Base-by-base conservation (phyloP, 2,888 invertebrate genomes). In the Sesia bembeciformis region DNA sequence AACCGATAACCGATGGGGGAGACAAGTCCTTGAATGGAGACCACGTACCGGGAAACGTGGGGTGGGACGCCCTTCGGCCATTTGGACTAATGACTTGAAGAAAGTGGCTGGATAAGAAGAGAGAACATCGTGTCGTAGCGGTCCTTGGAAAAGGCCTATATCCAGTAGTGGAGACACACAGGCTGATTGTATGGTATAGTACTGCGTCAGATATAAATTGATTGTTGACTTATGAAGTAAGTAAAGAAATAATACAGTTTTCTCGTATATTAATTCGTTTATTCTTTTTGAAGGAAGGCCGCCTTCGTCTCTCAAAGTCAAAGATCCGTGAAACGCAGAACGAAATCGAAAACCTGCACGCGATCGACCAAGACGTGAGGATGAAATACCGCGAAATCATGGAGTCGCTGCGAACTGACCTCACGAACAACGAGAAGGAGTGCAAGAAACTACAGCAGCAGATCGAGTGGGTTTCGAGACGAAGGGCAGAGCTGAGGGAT, bases 391-490 rank as follows among this genome's bases (percentile, higher is more conserved):
- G 74, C 1, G 80, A 82, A 59, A 74, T 88, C 53, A 84, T 89
- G 83, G 80, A 84, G 23, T 72, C 79, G 0, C 70, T 89, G 42
- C 73, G 79, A 4, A 63, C 55, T 0, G 88, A 89, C 61, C 70
- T 89, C 60, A 57, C 70, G 4, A 59, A 54, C 57, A 88, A 86
- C 54, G 88, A 88, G 68, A 78, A 71, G 58, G 88, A 89, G 54
- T 87, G 88, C 64, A 81, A 76, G 68, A 78, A 76, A 54, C 70
- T 89, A 5, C 89, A 89, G 61, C 84, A 85, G 41, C 86, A 86
- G 67, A 89, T 89, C 40, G 88, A 87, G 61, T 88, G 87, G 86
- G 85, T 88, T 49, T 85, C 86, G 39, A 66, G 75, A 38, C 65
- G 81, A 49, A 66, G 89, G 1, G 88, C 81, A 0, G 88, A 88